phyloP scores from a whole-genome alignment of 53 echinoderm and acorn worm species.

The Holothuria scabra region DNA sequence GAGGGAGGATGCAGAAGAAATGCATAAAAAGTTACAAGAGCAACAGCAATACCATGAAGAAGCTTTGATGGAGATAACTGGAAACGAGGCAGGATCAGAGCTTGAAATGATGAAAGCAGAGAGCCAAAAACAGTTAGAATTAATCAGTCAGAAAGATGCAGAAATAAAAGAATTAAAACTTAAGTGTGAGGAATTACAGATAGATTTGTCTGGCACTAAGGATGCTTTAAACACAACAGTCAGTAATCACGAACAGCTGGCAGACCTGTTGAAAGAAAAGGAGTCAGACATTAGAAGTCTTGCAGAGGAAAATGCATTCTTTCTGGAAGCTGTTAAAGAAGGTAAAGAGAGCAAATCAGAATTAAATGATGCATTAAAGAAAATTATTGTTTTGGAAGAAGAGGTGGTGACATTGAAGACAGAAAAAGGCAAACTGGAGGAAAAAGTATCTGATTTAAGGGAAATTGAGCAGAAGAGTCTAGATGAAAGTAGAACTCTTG shows the following conservation, averaged over 20 bases:
- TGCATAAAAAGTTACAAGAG: conserved; percentile 59
- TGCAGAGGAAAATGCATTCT: conserved; percentile 85
- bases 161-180: conserved; percentile 58
- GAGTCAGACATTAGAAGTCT: conserved; percentile 84
- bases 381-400: conserved; percentile 38
- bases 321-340: conserved; percentile 78
- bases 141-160: conserved; percentile 58
- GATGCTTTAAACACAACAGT: conserved; percentile 76
- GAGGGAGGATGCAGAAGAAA: conserved; percentile 33
- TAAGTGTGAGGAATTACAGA: conserved; percentile 68
- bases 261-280: conserved; percentile 78
- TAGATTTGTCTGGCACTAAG: conserved; percentile 73
- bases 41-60: conserved; percentile 53
- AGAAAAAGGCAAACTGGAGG: conserved; percentile 42
- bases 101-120: conserved; percentile 39
- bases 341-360: conserved; percentile 68
- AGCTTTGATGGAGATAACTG: conserved; percentile 49
- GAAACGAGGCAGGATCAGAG: conserved; percentile 28
- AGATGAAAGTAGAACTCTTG: conserved; percentile 68
- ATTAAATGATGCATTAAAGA: conserved; percentile 6
- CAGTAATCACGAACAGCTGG: conserved; percentile 74
- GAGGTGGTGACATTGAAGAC: conserved; percentile 47
- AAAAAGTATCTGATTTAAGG: conserved; percentile 50
- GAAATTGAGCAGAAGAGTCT: conserved; percentile 54
- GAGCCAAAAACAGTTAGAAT: conserved; percentile 55